Conservation (phyloP, 1,140 invertebrate species). For the Hyposmocoma kahamanoa region DNA sequence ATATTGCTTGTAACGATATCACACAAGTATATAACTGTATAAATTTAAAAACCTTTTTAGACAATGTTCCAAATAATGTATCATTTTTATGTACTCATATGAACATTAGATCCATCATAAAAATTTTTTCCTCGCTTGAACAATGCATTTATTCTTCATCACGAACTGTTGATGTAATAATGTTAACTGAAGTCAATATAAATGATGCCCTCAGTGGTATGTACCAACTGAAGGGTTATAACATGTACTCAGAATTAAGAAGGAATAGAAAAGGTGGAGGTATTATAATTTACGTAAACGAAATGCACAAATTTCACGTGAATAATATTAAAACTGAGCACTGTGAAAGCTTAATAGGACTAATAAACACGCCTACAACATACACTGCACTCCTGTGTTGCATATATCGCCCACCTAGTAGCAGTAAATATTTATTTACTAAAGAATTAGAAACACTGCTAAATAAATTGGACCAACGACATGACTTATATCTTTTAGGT, state of each 20-base stretch:
- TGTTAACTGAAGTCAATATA: neutral
- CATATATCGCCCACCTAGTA: slow-evolving; percentile 1
- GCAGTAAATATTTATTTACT: slow-evolving; percentile 4
- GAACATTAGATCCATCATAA: neutral
- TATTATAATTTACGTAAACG: neutral
- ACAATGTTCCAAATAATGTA: neutral
- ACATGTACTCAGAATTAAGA: neutral
- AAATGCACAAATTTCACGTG: neutral
- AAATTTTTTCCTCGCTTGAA: neutral
- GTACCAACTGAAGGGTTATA: neutral
- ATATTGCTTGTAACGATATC: neutral
- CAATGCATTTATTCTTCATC: neutral
- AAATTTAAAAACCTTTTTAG: neutral
- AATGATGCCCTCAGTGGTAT: neutral
- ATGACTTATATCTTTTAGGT: neutral
- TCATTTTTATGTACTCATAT: neutral
- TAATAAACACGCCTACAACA: neutral
- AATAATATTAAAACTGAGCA: neutral
- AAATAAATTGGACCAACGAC: neutral
- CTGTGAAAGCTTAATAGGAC: neutral
- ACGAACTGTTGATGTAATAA: neutral
- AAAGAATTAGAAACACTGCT: neutral
- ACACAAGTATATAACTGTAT: neutral
- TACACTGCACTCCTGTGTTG: slow-evolving; percentile 1
- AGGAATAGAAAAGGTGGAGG: neutral